Percentiles rank a stretch among this genome's conserved stretches.
Conservation (phyloP, 2,113 vertebrate genomes). For the Geococcyx californianus region DNA sequence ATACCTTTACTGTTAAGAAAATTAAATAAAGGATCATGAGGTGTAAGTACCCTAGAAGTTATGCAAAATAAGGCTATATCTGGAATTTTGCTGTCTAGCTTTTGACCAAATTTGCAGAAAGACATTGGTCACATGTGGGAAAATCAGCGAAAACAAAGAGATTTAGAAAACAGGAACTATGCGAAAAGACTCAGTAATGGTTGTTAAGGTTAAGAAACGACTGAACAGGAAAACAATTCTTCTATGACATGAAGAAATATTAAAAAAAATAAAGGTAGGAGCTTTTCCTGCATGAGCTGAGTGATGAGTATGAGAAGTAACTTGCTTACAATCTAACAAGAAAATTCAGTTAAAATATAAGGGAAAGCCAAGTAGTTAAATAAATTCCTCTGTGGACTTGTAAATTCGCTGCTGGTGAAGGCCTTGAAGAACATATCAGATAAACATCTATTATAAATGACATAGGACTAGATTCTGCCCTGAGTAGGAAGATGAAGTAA, state of each 20-base stretch:
- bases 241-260: background rate
- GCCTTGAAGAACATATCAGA: background rate
- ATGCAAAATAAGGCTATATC: background rate
- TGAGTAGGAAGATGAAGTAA: background rate
- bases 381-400: background rate
- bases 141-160: background rate
- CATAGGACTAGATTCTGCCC: background rate
- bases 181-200: background rate
- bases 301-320: background rate
- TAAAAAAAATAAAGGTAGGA: background rate
- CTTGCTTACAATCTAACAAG: background rate
- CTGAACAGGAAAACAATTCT: background rate
- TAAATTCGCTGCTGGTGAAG: background rate
- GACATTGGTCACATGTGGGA: rapidly evolving
- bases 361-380: background rate
- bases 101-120: background rate
- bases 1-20: background rate
- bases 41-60: background rate
- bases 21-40: background rate
- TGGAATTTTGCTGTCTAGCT: background rate
- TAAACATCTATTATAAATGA: background rate
- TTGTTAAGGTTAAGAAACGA: background rate
- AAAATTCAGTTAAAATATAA: background rate
- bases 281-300: background rate
- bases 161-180: background rate